Conservation (phyloP, 2,797 vertebrate species). For the Propithecus deckenii region DNA sequence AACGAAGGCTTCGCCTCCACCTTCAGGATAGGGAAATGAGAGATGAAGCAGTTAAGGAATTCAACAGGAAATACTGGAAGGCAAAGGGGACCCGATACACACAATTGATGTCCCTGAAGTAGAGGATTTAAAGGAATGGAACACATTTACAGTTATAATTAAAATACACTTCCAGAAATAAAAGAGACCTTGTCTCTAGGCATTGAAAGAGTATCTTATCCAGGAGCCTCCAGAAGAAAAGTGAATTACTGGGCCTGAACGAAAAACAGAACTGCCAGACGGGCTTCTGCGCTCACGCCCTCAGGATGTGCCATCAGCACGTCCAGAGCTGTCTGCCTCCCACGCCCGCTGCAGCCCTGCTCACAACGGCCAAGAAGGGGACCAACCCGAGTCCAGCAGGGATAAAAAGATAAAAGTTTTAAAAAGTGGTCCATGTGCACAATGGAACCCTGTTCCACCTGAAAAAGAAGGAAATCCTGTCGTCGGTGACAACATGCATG, state of each 20-base stretch:
- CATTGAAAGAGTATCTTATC: not conserved
- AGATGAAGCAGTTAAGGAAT: too few relatives aligned
- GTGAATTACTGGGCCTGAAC: too few relatives aligned
- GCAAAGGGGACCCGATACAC: not conserved
- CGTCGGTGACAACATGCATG: not conserved
- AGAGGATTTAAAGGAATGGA: not conserved
- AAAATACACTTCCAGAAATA: not conserved
- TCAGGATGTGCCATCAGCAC: too few relatives aligned
- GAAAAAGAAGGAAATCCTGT: too few relatives aligned
- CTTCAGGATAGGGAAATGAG: too few relatives aligned
- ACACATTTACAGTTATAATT: not conserved
- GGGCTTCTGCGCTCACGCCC: not conserved
- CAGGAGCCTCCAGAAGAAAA: not conserved
- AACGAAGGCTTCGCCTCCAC: too few relatives aligned
- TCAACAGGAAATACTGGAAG: not conserved
- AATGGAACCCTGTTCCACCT: not conserved
- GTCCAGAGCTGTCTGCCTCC: fast-evolving
- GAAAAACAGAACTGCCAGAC: too few relatives aligned
- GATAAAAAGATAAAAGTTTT: not conserved
- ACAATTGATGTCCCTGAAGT: too few relatives aligned
- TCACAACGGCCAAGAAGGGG: too few relatives aligned
- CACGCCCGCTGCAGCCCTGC: too few relatives aligned
- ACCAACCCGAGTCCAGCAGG: too few relatives aligned
- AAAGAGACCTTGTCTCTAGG: not conserved
- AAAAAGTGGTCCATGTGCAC: not conserved